phyloP scores from a whole-genome alignment of 1,140 invertebrate species.

The Portunus trituberculatus region DNA sequence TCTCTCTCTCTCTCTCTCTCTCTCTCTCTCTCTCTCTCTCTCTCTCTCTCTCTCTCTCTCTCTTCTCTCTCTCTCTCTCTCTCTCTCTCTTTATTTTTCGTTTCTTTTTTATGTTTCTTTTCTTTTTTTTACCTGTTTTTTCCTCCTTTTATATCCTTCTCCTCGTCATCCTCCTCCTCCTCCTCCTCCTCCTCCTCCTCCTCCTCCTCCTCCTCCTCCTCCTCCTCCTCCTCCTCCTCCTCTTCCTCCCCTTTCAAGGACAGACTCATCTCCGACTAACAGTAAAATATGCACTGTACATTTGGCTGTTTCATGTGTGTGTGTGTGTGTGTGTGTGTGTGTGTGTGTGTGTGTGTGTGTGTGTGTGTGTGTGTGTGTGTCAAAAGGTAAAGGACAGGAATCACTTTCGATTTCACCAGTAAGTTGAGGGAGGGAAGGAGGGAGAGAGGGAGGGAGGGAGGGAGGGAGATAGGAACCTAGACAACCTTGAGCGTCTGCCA shows the following conservation, averaged over 20 bases:
- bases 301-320: background rate
- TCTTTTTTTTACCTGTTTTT: background rate
- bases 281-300: background rate
- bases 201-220: no score
- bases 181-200: background rate
- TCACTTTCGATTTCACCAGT: slow-evolving; percentile 6
- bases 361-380: slow-evolving; percentile 4
- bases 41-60: background rate
- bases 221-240: background rate
- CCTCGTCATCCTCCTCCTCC: background rate
- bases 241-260: background rate
- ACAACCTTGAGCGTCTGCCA: no score
- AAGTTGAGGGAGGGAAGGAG: background rate
- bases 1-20: no score
- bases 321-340: slow-evolving; percentile 12
- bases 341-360: slow-evolving; percentile 20
- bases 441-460: no score
- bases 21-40: no score
- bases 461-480: no score
- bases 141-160: background rate
- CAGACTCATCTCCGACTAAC: background rate
- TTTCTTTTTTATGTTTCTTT: background rate
- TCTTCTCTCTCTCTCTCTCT: background rate
- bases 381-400: background rate
- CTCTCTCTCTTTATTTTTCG: background rate